Evolutionary conservation across 1,140 invertebrate genomes (phyloP), one percentile per base, ranked within the genome.

Genomic region (Lepidurus packardi): DNA sequence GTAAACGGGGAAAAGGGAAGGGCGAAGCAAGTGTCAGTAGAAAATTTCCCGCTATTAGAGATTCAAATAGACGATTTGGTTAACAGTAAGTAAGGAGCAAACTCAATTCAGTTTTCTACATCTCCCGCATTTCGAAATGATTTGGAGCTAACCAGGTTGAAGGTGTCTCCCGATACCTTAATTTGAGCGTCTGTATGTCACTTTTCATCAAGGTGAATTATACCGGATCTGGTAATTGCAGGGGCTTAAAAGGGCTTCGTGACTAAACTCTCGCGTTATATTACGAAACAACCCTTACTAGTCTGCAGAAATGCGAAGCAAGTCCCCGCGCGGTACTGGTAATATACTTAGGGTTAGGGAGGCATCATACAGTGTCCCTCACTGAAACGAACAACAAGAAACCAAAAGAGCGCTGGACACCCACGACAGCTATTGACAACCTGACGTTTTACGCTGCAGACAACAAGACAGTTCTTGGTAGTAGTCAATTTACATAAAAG

Each of bases 341-440:
- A 65, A 65, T 65, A 65, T 65, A 65, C 53, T 65, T 65, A 65
- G 47, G 47, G 47, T 21, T 65, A 65, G 53, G 53, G 53, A 65
- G 53, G 53, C 3, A 16, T n/a, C 53, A 7, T 65, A 11, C 7
- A 9, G 16, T 7, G 16, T 65, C 16, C 53, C 53, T 65, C 13
- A 65, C 34, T 65, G 8, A 65, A 65, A 65, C 53, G 21, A n/a
- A 7, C 53, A 7, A 65, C 16, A 21, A 9, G 53, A 65, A 65
- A 65, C 53, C 53, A 65, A 16, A 34, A 65, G 53, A 65, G 53
- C 53, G 21, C 7, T 21, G 21, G 53, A n/a, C 4, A 65, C 53
- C 53, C 10, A 65, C 13, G 21, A 65, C 53, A 21, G 53, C 21
- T 65, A 65, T 65, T 65, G 53, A 65, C 53, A 65, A 65, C 13